These are phyloP conservation scores for Zaprionus vittiger DNA, from an alignment of 1,140 invertebrate species.

Conservation along the genomic window DNA sequence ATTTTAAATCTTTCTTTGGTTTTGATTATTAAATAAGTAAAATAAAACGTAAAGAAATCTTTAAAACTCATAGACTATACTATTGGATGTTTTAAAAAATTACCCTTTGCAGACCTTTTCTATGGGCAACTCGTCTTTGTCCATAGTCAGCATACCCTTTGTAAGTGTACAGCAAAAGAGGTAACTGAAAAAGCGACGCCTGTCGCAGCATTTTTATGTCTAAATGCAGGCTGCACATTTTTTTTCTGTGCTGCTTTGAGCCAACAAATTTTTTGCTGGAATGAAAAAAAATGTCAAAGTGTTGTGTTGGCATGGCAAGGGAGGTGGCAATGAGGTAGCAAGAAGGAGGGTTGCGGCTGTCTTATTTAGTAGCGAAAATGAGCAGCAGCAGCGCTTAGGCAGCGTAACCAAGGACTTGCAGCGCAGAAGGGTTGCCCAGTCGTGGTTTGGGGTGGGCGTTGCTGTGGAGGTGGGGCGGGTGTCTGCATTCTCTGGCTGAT, in stretches of 20 bases:
- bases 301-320: constrained; percentile 37
- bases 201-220: constrained; percentile 42
- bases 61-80: not conserved
- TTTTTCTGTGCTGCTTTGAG: constrained; percentile 46
- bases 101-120: not conserved
- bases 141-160: not conserved
- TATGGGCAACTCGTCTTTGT: not conserved
- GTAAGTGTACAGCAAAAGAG: not conserved
- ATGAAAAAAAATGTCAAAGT: constrained; percentile 62
- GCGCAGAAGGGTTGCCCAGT: constrained; percentile 40
- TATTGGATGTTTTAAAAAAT: too few relatives aligned
- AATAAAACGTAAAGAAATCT: not conserved
- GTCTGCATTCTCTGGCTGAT: constrained; percentile 70
- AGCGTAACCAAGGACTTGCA: constrained; percentile 54
- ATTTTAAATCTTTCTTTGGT: too few relatives aligned
- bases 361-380: constrained; percentile 80
- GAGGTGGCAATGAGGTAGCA: not conserved
- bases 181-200: constrained; percentile 11
- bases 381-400: constrained; percentile 65
- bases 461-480: not conserved
- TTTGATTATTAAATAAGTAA: not conserved
- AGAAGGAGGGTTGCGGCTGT: constrained; percentile 42
- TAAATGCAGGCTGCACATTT: constrained; percentile 44
- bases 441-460: not conserved
- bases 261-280: constrained; percentile 53